Evolutionary conservation across 1,140 invertebrate genomes (phyloP).

Genomic region (Drosophila orosa): DNA sequence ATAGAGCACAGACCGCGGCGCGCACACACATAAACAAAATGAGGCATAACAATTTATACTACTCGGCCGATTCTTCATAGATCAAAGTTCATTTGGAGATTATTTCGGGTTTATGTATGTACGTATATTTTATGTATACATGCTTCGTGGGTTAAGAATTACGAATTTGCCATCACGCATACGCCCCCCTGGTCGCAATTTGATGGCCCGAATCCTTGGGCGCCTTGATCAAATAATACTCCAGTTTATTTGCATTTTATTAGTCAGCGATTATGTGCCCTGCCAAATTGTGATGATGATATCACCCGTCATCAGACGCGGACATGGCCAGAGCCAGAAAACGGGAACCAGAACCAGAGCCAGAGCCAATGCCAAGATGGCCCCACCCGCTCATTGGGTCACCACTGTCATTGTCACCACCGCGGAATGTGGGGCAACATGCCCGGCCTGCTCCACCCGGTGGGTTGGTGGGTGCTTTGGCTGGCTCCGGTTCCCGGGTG

Average conservation of each 20-base stretch:
- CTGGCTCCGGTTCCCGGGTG: slow-evolving; percentile 14
- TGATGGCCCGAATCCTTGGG: slow-evolving; percentile 19
- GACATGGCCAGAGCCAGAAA: slow-evolving; percentile 36
- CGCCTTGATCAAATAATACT: slow-evolving; percentile 50
- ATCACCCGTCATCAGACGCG: slow-evolving; percentile 55
- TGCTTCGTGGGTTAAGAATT: not conserved
- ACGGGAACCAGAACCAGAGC: slow-evolving; percentile 7
- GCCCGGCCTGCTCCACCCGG: slow-evolving; percentile 21
- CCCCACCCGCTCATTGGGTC: slow-evolving; percentile 31
- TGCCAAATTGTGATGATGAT: slow-evolving; percentile 79
- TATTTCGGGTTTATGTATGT: slow-evolving; percentile 15
- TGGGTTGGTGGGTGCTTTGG: slow-evolving; percentile 11
- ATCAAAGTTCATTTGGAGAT: slow-evolving; percentile 63
- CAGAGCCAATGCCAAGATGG: slow-evolving; percentile 37
- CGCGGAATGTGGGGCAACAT: slow-evolving; percentile 43
- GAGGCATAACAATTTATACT: slow-evolving; percentile 41
- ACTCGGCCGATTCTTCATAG: slow-evolving; percentile 43
- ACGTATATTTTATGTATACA: not conserved
- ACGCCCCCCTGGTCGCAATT: slow-evolving; percentile 23
- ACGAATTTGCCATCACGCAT: slow-evolving; percentile 19
- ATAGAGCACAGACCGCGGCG: slow-evolving; percentile 43
- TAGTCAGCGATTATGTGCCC: slow-evolving; percentile 69
- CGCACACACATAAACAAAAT: slow-evolving; percentile 35
- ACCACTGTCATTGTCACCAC: slow-evolving; percentile 51
- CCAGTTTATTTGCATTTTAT: slow-evolving; percentile 76